Base-by-base conservation (phyloP, 2,888 invertebrate genomes). In the Dicyrtoma fusca region DNA sequence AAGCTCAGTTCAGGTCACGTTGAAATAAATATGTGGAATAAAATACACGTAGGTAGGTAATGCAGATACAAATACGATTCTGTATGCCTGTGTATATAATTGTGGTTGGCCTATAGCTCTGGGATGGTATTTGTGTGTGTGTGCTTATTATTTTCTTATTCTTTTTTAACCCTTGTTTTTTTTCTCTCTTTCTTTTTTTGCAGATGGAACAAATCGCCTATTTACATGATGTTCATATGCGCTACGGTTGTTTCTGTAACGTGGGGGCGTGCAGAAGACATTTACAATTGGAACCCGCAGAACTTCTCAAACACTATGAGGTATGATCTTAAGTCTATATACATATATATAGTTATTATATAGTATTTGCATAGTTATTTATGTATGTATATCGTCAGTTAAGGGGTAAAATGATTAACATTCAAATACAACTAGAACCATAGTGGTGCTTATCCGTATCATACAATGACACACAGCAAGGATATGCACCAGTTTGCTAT, bases 231-330 rank as follows among this genome's bases (percentile, higher is more conserved):
- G 91, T 98, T 65, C 90, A 91, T 79, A 83, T 98, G 51, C 88
- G 98, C 76, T 95, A 95, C 1, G 98, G 98, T 0, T 97, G 97
- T 83, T 95, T 97, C 83, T 98, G 98, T 83, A 98, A 98, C 85
- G 91, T 95, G 1, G 98, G 97, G 14, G 92, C 96, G 1, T 97
- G 97, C 82, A 93, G 95, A 83, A 85, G 89, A 63, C 91, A 92
- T 82, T 85, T 97, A 59, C 84, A 86, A 8, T 85, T 94, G 10
- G 86, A 88, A 0, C 87, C 90, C 66, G 85, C 88, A 14, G 89
- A 92, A 70, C 86, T 96, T 78, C 88, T 89, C 79, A 86, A 88
- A 42, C 92, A 95, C 83, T 94, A 89, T 83, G 88, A 91, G 82
- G 80, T 80, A 76, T n/a, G n/a, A n/a, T n/a, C n/a, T n/a, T n/a